Base-by-base conservation (phyloP, 2,113 vertebrate species). In the Elanus axillaris region DNA sequence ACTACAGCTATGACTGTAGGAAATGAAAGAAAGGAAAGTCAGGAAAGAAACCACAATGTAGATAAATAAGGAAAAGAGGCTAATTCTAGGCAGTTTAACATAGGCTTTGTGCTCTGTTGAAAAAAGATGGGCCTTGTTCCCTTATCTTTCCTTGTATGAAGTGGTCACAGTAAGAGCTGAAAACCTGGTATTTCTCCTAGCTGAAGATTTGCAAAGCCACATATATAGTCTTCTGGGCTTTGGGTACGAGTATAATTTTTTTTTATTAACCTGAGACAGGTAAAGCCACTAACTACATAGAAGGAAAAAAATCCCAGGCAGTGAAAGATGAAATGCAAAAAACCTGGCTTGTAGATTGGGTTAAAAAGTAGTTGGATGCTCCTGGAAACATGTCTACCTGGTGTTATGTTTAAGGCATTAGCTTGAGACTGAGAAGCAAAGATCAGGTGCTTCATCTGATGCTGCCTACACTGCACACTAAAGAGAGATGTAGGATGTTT, bases 311-410 rank as follows among this genome's bases (percentile, higher is more conserved):
- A 55, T 50, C 16, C 16, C 23, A 23, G 20, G 7, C 27, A 29
- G 7, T 38, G 22, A 71, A 94, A 77, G n/a, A 56, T n/a, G 13
- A 86, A 92, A 74, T 74, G 6, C 19, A 45, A 66, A 86, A 77
- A 48, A 12, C 0, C 0, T 21, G 8, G 22, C n/a, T 55, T 55
- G 8, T 23, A 43, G 4, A 18, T 56, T 52, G 23, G 12, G 31
- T 26, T 63, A 48, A 68, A 85, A 72, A 3, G 29, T 20, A 47
- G 20, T 4, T 74, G 38, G 11, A 52, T 50, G 18, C 4, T 69
- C 38, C 60, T 73, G 71, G 68, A 71, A 92, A n/a, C 9, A 12
- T 20, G 13, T 55, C 38, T 88, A 3, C 38, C 11, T 74, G 17
- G 42, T 88, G 36, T n/a, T 72, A 13, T 19, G 26, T 77, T 56